phyloP scores from a whole-genome alignment of 2,888 invertebrate genomes.

The Creontiades dilutus region DNA sequence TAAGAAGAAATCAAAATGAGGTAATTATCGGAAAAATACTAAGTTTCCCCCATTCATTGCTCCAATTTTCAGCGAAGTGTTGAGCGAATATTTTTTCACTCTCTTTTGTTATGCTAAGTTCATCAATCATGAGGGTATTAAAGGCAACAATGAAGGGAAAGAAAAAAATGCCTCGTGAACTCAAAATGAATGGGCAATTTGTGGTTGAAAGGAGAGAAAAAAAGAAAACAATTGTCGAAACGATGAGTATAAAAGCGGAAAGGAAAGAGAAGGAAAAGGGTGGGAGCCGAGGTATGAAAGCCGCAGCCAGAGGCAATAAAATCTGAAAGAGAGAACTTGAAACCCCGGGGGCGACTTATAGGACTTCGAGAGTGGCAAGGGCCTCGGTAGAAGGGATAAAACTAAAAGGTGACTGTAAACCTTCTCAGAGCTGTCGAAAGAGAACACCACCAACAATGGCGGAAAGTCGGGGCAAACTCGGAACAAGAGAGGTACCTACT shows the following conservation, averaged over 20 bases:
- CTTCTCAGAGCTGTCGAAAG: conserved; percentile 5
- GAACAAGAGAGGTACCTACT: neutral
- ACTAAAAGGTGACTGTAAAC: conserved; percentile 15
- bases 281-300: neutral
- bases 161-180: neutral
- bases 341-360: conserved; percentile 32
- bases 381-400: neutral
- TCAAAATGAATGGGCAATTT: neutral
- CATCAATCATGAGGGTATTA: neutral
- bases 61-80: no score
- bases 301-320: conserved; percentile 14
- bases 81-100: no score
- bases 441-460: conserved; percentile 3
- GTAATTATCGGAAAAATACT: no score
- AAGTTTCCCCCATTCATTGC: no score
- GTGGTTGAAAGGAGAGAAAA: neutral
- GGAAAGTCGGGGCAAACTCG: neutral
- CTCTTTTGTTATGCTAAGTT: neutral
- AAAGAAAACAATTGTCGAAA: neutral
- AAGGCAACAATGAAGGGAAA: neutral
- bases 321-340: conserved; percentile 13
- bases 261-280: neutral
- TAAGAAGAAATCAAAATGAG: no score
- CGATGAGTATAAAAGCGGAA: neutral
- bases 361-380: conserved; percentile 1